Evolutionary conservation across 23 tunicate species (phyloP), one percentile per base, ranked within the genome.

Genomic region (Clavelina lepadiformis): DNA sequence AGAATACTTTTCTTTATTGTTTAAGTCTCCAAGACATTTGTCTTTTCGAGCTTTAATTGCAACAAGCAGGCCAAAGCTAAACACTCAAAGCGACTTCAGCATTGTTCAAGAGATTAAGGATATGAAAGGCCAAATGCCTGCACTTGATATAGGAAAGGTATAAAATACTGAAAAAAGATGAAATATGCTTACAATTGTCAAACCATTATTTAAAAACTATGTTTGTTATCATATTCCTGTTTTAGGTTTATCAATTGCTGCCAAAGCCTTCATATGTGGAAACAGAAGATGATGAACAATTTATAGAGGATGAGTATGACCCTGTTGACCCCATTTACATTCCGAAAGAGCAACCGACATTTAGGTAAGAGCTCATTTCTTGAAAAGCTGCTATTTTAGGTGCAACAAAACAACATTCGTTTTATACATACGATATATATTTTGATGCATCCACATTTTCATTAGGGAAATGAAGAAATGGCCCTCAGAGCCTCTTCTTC

Each of bases 91-190:
- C 47, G 54, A 69, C 32, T 86, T 77, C 54, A 86, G 78, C 58
- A 32, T 86, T 27, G 47, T 44, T 2, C 51, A 51, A 20, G 95
- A 86, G 56, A 35, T 86, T 3, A 69, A 57, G 11, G 77, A 72
- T 58, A 71, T 86, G 85, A 69, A 78, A 35, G 63, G 59, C 13
- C 78, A 70, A 66, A 86, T 86, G 95, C 95, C 95, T 6, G 13
- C 68, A 3, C 46, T 82, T 13, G 58, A 61, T 56, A 19, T 70
- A 25, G 29, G 65, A 21, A 59, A 69, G 69, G 91, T 82, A 59
- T 56, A 20, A n/a, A 44, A 11, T 44, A 44, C 15, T 44, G 15
- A 15, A 11, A 44, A 11, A 11, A 44, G 11, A 11, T 44, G 11
- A 11, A 44, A 44, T 44, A 44, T 11, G 11, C 13, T 44, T 44